Evolutionary conservation across 2,888 invertebrate species (phyloP), one percentile per base, ranked within the genome.

Genomic region (Microdon myrmicae): DNA sequence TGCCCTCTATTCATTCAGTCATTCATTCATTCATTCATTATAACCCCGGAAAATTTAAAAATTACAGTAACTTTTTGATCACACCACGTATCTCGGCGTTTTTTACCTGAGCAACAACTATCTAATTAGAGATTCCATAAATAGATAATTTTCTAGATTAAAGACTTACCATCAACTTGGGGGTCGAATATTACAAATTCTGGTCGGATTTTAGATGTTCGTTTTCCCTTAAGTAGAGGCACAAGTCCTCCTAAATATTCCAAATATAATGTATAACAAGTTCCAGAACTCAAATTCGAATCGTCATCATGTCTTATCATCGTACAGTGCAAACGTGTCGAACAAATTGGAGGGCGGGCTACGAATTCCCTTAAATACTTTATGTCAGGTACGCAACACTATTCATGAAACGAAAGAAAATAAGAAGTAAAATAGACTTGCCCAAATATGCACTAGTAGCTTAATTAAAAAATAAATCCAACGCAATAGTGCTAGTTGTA

Each of bases 101-200:
- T n/a, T n/a, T n/a, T n/a, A n/a, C n/a, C n/a, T n/a, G n/a, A n/a
- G n/a, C n/a, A n/a, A n/a, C n/a, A n/a, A n/a, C n/a, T n/a, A n/a
- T n/a, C n/a, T n/a, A n/a, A n/a, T n/a, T n/a, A n/a, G n/a, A n/a
- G n/a, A n/a, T n/a, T n/a, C n/a, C n/a, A n/a, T n/a, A n/a, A n/a
- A n/a, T n/a, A n/a, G n/a, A n/a, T n/a, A n/a, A n/a, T n/a, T n/a
- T n/a, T n/a, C 35, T 16, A 17, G 6, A 17, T 9, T 35, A 14
- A 1, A 1, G 10, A 49, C 67, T 73, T 76, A 86, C 90, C 90
- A 82, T 89, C 90, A 25, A 85, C 86, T 80, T 94, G 92, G 2
- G 94, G 94, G 81, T 95, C 94, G 76, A 92, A 95, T 73, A 99
- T 97, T 51, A 98, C 94, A 80, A 99, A 99, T 81, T 98, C 98